phyloP scores from a whole-genome alignment of 2,888 invertebrate species.

The Carcina quercana region DNA sequence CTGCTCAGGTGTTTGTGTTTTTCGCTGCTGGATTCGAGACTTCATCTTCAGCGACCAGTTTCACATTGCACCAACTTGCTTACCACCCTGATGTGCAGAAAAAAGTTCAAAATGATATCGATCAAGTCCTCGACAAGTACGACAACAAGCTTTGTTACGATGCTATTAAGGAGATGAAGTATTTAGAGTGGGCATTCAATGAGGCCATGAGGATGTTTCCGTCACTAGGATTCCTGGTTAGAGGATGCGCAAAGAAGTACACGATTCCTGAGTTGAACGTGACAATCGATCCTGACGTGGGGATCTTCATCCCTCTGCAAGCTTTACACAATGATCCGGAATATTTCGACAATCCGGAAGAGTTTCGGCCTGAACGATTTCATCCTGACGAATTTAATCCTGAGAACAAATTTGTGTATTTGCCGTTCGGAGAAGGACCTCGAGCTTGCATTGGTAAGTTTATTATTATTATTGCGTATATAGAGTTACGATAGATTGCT shows the following conservation, averaged over 20 bases:
- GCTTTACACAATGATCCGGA: slow-evolving; percentile 43
- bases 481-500: too few species aligned
- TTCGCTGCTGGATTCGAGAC: slow-evolving; percentile 26
- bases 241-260: slow-evolving; percentile 17
- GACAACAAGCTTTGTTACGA: slow-evolving; percentile 22
- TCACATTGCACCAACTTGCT: slow-evolving; percentile 20
- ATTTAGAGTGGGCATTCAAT: slow-evolving; percentile 18
- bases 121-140: slow-evolving; percentile 18
- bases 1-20: slow-evolving; percentile 22
- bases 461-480: too few species aligned
- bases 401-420: slow-evolving; percentile 34
- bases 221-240: slow-evolving; percentile 17
- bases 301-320: slow-evolving; percentile 31
- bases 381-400: slow-evolving; percentile 25
- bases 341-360: slow-evolving; percentile 39
- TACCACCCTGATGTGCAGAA: slow-evolving; percentile 17
- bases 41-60: slow-evolving; percentile 22
- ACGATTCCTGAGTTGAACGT: slow-evolving; percentile 17
- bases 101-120: slow-evolving; percentile 21
- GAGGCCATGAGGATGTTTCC: slow-evolving; percentile 21
- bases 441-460: slow-evolving; percentile 48
- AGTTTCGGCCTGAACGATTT: slow-evolving; percentile 45
- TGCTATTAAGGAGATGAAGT: slow-evolving; percentile 23
- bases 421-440: slow-evolving; percentile 52
- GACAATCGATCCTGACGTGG: slow-evolving; percentile 29